These are phyloP conservation scores for Ornithorhynchus anatinus DNA, from an alignment of 2,113 vertebrate species.

Conservation along the genomic window DNA sequence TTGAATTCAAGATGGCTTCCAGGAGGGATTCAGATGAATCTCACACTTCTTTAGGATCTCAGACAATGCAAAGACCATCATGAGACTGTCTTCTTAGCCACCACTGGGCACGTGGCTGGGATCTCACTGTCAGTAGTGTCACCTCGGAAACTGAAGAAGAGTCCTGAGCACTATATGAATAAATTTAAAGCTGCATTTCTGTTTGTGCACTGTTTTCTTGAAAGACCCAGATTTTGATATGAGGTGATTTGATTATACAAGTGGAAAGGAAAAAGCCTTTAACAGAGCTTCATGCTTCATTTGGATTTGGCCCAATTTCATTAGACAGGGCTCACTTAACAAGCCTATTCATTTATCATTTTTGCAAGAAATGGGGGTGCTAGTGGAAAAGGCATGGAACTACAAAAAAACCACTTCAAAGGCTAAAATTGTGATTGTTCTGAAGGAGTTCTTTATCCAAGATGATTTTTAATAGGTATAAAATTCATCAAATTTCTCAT, in stretches of 20 bases:
- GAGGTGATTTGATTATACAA: slow-evolving; percentile 20
- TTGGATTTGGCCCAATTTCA: slow-evolving; percentile 7
- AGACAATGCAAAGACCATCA: too few species aligned
- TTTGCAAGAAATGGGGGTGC: slow-evolving; percentile 4
- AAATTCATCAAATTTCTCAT: slow-evolving; percentile 39
- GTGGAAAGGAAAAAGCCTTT: slow-evolving; percentile 23
- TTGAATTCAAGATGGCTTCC: too few species aligned
- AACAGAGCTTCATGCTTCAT: slow-evolving; percentile 32
- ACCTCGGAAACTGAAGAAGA: too few species aligned
- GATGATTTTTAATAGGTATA: slow-evolving; percentile 42
- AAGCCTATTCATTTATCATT: slow-evolving; percentile 14
- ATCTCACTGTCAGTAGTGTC: too few species aligned
- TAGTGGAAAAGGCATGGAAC: slow-evolving; percentile 13
- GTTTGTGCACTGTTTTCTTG: not conserved
- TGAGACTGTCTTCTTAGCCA: too few species aligned
- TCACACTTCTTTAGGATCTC: too few species aligned
- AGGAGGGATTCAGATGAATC: too few species aligned
- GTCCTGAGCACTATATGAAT: too few species aligned
- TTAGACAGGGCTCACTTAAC: slow-evolving; percentile 9
- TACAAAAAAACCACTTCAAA: slow-evolving; percentile 34
- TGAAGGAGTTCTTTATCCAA: slow-evolving; percentile 24
- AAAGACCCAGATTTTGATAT: not conserved
- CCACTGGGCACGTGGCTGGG: too few species aligned
- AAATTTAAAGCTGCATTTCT: not conserved
- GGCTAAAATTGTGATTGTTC: slow-evolving; percentile 4